Conservation (phyloP, 2,113 vertebrate genomes). For the Sinosuthora webbiana region DNA sequence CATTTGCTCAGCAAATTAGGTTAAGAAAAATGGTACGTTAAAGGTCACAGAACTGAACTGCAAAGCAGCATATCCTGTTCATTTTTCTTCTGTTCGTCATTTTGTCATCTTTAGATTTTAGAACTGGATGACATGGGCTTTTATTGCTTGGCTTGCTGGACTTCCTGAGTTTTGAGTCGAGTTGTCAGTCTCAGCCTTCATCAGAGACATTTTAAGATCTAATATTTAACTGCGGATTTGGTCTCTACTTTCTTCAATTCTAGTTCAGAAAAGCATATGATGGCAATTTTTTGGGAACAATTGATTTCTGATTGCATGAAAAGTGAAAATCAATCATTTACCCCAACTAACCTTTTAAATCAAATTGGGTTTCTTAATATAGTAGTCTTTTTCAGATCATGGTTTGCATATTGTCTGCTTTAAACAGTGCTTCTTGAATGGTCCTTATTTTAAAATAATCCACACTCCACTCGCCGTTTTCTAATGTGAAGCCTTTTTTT, state of each 20-base stretch:
- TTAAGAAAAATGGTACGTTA: not conserved
- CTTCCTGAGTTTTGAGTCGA: not conserved
- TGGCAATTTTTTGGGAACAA: slow-evolving; percentile 7
- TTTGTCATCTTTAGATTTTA: not conserved
- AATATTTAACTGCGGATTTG: not conserved
- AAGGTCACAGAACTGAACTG: not conserved
- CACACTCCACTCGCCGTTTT: not conserved
- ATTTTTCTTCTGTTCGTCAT: not conserved
- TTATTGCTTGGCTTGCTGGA: not conserved
- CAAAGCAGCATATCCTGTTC: not conserved
- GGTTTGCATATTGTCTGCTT: not conserved
- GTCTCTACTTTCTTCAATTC: not conserved
- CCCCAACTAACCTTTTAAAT: not conserved
- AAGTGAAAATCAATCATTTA: not conserved
- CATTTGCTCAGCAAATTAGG: not conserved
- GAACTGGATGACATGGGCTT: not conserved
- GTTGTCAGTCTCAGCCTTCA: not conserved
- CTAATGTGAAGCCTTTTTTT: not conserved
- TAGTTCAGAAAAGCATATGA: not conserved
- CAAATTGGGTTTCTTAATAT: not conserved
- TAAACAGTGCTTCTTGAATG: not conserved
- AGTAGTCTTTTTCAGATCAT: not conserved
- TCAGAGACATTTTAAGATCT: not conserved
- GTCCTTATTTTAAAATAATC: not conserved
- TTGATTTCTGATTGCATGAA: slow-evolving; percentile 1